phyloP scores from a whole-genome alignment of 2,113 vertebrate genomes.

The Spizaetus ornatus region DNA sequence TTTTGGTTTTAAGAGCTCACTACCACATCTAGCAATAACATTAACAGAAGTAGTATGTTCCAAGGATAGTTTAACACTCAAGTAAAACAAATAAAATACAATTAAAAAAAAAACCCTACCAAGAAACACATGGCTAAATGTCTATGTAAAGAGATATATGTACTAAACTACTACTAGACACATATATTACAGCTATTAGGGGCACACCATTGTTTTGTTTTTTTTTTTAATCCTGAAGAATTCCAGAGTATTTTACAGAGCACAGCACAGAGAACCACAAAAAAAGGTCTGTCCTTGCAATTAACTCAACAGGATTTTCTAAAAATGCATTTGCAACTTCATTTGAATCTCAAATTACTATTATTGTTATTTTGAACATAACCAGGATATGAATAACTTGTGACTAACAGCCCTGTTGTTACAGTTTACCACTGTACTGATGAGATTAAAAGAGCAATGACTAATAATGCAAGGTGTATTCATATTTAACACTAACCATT shows the following conservation, averaged over 20 bases:
- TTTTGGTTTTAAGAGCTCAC: not conserved
- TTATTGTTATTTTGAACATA: not conserved
- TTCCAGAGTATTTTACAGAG: not conserved
- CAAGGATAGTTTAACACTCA: not conserved
- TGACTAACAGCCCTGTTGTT: not conserved
- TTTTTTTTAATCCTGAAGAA: not conserved
- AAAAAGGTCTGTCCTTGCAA: not conserved
- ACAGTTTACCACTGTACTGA: not conserved
- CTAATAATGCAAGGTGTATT: not conserved
- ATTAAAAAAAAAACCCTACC: not conserved
- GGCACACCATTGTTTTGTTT: not conserved
- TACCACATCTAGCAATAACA: not conserved
- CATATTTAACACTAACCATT: not conserved
- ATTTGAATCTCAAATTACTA: not conserved
- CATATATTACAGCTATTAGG: not conserved
- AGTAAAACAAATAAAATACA: not conserved
- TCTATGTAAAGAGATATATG: not conserved
- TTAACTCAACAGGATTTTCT: not conserved
- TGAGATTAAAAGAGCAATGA: not conserved
- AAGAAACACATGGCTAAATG: not conserved
- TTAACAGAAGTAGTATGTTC: not conserved
- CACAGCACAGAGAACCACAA: not conserved
- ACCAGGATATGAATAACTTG: not conserved
- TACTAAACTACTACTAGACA: not conserved
- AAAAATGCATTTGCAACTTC: not conserved